These are phyloP conservation scores for Drosophila cracens DNA, from an alignment of 2,888 invertebrate genomes.

Conservation along the genomic window DNA sequence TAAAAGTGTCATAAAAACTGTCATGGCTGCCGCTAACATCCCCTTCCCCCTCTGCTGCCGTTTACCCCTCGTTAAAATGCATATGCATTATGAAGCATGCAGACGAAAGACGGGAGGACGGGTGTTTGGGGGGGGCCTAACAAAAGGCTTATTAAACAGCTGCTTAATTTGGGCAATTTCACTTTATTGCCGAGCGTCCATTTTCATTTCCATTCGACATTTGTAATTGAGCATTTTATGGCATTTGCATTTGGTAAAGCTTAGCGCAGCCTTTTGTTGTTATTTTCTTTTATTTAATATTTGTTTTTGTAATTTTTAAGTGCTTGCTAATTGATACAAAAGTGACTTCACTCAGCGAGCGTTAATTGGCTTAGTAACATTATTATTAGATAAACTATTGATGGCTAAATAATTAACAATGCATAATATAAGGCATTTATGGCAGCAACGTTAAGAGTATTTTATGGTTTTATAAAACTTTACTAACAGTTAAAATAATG, in stretches of 20 bases:
- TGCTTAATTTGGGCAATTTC: constrained; percentile 67
- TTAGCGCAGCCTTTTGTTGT: constrained; percentile 13
- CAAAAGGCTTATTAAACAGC: constrained; percentile 51
- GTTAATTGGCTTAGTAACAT: constrained; percentile 19
- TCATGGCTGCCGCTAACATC: constrained; percentile 49
- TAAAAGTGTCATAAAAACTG: constrained; percentile 76
- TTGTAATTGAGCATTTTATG: constrained; percentile 52
- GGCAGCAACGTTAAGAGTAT: background rate
- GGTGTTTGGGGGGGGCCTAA: background rate
- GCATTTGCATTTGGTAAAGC: constrained; percentile 12
- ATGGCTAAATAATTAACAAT: background rate
- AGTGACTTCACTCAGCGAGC: constrained; percentile 25
- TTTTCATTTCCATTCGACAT: constrained; percentile 44
- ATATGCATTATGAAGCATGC: constrained; percentile 60
- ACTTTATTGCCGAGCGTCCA: constrained; percentile 52
- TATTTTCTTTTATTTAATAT: constrained; percentile 5
- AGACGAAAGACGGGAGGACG: background rate
- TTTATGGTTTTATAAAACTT: background rate
- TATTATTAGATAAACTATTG: constrained; percentile 6
- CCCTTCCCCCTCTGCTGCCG: background rate
- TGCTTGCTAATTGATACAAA: constrained; percentile 63
- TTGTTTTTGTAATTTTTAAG: constrained; percentile 26
- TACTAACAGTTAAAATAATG: background rate
- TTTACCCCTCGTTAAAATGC: constrained; percentile 37
- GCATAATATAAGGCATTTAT: background rate